Conservation (phyloP, 2,888 invertebrate genomes). For the Leistus spinibarbis region DNA sequence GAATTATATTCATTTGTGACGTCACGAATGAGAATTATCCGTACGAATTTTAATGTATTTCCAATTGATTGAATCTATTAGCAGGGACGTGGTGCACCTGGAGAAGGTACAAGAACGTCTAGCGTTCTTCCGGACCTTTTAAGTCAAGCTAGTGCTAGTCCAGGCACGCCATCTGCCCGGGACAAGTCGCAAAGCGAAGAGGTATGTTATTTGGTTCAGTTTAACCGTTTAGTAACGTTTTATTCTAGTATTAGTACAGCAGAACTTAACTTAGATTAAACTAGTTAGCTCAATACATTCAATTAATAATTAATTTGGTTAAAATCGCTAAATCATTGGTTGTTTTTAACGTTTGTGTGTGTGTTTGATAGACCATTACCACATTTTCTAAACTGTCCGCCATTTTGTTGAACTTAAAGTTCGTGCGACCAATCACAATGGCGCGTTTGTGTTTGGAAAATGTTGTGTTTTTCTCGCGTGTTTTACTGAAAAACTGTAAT, state of each 20-base stretch:
- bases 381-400: background rate
- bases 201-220: conserved; percentile 65
- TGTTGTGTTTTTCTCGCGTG: background rate
- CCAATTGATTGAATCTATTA: conserved; percentile 41
- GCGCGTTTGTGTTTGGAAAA: background rate
- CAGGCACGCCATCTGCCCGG: conserved; percentile 83
- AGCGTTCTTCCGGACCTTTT: conserved; percentile 94
- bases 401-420: background rate
- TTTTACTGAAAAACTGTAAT: background rate
- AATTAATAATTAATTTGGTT: background rate
- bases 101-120: conserved; percentile 78
- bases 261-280: background rate
- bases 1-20: no score
- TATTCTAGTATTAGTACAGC: background rate
- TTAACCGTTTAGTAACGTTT: background rate
- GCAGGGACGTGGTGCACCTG: conserved; percentile 55
- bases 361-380: background rate
- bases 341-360: background rate
- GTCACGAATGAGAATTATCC: no score
- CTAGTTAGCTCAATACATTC: background rate
- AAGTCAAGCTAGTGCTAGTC: conserved; percentile 80
- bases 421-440: background rate
- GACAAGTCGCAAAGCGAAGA: conserved; percentile 96
- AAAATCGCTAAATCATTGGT: background rate
- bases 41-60: background rate